Evolutionary conservation across 2,888 invertebrate genomes (phyloP).

Genomic region (Lochmaea crataegi): DNA sequence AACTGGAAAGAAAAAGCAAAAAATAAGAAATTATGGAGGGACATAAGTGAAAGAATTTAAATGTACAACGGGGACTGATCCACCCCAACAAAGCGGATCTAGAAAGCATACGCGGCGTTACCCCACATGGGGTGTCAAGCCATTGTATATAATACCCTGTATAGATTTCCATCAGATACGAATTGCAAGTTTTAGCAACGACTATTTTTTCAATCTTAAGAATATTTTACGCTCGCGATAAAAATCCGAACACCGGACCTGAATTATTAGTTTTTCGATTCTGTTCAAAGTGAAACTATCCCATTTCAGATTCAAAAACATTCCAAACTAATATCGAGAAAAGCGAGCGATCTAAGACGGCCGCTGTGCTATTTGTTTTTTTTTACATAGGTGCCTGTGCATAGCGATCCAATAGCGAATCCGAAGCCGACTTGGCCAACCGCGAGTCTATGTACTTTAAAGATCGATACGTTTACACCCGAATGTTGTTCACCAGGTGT

Average conservation of each 20-base stretch:
- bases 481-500: slow-evolving; percentile 49
- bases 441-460: slow-evolving; percentile 55
- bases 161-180: no score
- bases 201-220: background rate
- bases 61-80: no score
- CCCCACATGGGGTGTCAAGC: no score
- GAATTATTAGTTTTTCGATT: slow-evolving; percentile 17
- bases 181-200: no score
- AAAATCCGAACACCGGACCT: background rate
- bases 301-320: slow-evolving; percentile 29
- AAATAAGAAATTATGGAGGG: no score
- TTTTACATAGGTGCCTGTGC: slow-evolving; percentile 57
- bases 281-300: background rate
- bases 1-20: no score
- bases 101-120: no score
- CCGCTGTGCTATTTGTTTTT: slow-evolving; percentile 58
- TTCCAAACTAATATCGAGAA: slow-evolving; percentile 32
- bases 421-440: slow-evolving; percentile 34
- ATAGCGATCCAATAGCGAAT: slow-evolving; percentile 59
- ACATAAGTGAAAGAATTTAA: no score
- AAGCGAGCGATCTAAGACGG: slow-evolving; percentile 60
- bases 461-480: slow-evolving; percentile 57
- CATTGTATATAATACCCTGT: no score
- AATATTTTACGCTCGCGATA: background rate
- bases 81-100: no score